Percentiles rank a stretch among this genome's conserved stretches.
phyloP scores from a whole-genome alignment of 2,888 invertebrate species.

The Panorpa germanica region DNA sequence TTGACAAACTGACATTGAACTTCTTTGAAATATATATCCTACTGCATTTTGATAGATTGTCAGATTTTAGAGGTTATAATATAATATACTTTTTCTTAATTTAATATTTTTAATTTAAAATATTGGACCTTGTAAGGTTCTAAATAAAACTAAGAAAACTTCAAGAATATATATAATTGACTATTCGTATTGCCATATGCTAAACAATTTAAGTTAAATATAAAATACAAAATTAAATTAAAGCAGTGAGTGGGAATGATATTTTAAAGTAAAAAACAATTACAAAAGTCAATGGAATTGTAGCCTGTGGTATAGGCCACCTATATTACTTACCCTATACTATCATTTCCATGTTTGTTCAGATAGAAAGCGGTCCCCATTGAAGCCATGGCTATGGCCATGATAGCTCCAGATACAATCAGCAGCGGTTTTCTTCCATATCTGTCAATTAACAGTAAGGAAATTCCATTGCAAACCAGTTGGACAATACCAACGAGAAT shows the following conservation, averaged over 20 bases:
- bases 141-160: too few species aligned
- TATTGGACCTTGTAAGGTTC: too few species aligned
- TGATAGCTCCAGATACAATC: slow-evolving; percentile 32
- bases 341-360: slow-evolving; percentile 22
- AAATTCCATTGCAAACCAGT: slow-evolving; percentile 28
- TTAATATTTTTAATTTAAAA: too few species aligned
- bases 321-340: slow-evolving; percentile 24
- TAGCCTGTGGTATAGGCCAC: slow-evolving; percentile 2
- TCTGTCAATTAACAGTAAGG: slow-evolving; percentile 35
- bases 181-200: too few species aligned
- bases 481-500: slow-evolving; percentile 36
- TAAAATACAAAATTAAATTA: too few species aligned
- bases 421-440: slow-evolving; percentile 38
- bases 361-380: slow-evolving; percentile 35
- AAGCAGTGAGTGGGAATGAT: too few species aligned
- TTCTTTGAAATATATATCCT: too few species aligned
- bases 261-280: slow-evolving; percentile 6
- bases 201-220: too few species aligned
- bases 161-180: slow-evolving; percentile 1
- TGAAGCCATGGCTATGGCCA: slow-evolving; percentile 29
- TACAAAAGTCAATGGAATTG: slow-evolving; percentile 2
- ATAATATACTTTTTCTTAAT: too few species aligned
- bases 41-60: too few species aligned
- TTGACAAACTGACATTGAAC: too few species aligned
- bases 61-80: too few species aligned